Base-by-base conservation (phyloP, 2,888 invertebrate species). In the Sphaeridia pumilis region DNA sequence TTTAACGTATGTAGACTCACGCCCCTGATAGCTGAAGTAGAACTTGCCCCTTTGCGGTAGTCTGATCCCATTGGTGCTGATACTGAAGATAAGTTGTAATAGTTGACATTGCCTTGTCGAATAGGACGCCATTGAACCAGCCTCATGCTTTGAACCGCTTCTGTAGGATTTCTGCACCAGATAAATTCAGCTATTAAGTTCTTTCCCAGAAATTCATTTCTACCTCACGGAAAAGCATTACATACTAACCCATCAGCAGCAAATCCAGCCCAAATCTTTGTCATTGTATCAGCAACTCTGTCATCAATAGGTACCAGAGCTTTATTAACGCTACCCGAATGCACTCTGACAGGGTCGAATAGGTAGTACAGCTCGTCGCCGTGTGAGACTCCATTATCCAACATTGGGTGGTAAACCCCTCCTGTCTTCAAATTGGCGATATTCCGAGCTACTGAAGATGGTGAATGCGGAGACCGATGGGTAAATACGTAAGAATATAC, bases 401-500 rank as follows among this genome's bases (percentile, higher is more conserved):
- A 61, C 1, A 61, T 46, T 5, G 56, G 52, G 42, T 60, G 64
- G 21, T 61, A 58, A 24, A 61, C 52, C 28, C 52, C 52, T 45
- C 44, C 42, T 42, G 52, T 55, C 12, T 59, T 25, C 14, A 60
- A 49, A n/a, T 42, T 31, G 2, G 47, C 45, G 21, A 57, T 55
- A 21, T 57, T 42, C 4, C 27, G 35, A 10, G 51, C 36, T 0
- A 55, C 20, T 4, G 57, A 25, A 25, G 46, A 51, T 1, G 64
- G 64, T 10, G 64, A 64, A 21, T 35, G 36, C 0, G 56, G 53
- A 1, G 57, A 60, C 38, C 57, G 61, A 50, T 64, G 61, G 0
- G 60, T 59, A 48, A 64, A 64, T 3, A 64, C 46, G 41, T 61
- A 64, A 1, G 61, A 59, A 34, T 55, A 64, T 0, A 57, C 53